Evolutionary conservation across 2,888 invertebrate genomes (phyloP).

Genomic region (Conops quadrifasciatus): DNA sequence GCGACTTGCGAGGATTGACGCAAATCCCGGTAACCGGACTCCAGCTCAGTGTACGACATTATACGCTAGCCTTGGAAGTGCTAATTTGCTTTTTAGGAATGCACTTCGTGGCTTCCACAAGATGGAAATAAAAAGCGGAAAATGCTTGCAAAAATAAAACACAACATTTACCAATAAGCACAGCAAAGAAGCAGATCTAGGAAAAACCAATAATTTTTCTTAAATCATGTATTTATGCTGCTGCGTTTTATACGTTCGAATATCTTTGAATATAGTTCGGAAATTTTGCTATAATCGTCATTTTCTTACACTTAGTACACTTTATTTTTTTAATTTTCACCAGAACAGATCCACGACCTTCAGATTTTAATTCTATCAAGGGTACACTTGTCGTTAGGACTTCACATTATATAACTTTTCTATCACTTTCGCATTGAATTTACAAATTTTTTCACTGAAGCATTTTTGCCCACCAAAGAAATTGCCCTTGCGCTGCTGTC

Average conservation of each 20-base stretch:
- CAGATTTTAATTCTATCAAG: no score
- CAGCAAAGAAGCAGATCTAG: background rate
- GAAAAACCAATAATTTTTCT: background rate
- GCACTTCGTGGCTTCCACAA: background rate
- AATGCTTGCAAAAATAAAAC: constrained; percentile 2
- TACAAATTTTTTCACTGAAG: no score
- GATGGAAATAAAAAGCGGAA: background rate
- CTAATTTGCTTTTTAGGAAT: background rate
- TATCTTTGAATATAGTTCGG: no score
- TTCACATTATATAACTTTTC: constrained; percentile 10
- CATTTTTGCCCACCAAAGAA: no score
- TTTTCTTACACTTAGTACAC: background rate
- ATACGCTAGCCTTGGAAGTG: constrained; percentile 21
- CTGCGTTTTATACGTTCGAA: no score
- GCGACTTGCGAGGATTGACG: constrained; percentile 67
- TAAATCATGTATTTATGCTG: no score
- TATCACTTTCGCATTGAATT: background rate
- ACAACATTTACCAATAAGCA: constrained; percentile 1
- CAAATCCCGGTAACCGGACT: constrained; percentile 90
- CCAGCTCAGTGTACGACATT: constrained; percentile 93
- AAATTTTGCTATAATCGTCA: background rate
- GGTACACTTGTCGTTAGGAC: no score
- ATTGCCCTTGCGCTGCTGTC: no score
- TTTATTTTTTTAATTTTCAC: background rate
- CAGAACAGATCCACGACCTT: no score